Base-by-base conservation (phyloP, 2,797 vertebrate genomes). In the Trematomus bernacchii region DNA sequence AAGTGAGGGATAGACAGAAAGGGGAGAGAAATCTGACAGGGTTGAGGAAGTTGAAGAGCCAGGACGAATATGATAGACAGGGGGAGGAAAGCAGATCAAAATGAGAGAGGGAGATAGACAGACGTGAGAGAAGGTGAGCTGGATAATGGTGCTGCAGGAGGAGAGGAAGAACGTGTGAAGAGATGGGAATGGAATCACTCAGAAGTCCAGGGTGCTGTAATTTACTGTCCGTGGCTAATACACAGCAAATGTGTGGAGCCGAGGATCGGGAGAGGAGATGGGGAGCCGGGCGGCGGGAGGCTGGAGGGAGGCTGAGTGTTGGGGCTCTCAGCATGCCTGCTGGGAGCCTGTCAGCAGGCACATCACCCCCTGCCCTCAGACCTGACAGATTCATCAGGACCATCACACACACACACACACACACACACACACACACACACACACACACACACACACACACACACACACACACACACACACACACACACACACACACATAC, bases 331-430 rank as follows among this genome's bases (percentile, higher is more conserved):
- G 95, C 94, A 93, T 81, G 95, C 95, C 77, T 95, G 95, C 95
- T 95, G 95, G 85, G 95, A 95, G 90, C 74, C 94, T 95, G 95
- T 96, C 95, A 95, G 90, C 93, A 88, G 90, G 85, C 92, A 89
- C 89, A 93, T 93, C 90, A 91, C 93, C 93, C 85, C 91, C 90
- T 92, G 94, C 89, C 93, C 94, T 91, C 87, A 77, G 82, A 66
- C 82, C 92, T 95, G 94, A 96, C 94, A 88, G 93, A 95, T 94
- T 95, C 94, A 95, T 95, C 94, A 93, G 76, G 79, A 87, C 86
- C 71, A 70, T 75, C 65, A 86, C 84, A 89, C 85, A 87, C 80
- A 86, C 82, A 73, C 80, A 81, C 57, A 79, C 80, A 68, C 71
- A 79, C 50, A 78, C 52, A 66, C 66, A 69, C 50, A 65, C 69